These are phyloP conservation scores for Synanthedon formicaeformis DNA, from an alignment of 2,888 invertebrate genomes.

Conservation along the genomic window DNA sequence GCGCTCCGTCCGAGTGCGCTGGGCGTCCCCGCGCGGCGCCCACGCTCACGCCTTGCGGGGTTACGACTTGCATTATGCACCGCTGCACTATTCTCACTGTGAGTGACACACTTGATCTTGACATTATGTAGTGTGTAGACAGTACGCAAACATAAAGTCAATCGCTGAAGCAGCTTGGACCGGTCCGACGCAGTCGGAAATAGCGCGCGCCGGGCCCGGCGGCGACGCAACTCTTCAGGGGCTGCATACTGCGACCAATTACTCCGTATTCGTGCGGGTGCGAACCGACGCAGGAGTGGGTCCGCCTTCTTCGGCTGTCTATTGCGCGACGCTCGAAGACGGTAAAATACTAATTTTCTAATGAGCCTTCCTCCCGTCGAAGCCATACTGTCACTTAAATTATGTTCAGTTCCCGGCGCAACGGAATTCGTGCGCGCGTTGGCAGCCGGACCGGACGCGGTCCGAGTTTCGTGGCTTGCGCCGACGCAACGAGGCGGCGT, in stretches of 20 bases:
- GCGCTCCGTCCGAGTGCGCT: conserved; percentile 79
- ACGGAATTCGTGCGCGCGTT: conserved; percentile 82
- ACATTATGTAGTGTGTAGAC: neutral
- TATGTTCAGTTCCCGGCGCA: conserved; percentile 76
- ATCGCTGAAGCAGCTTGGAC: conserved; percentile 12
- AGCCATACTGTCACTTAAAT: too few relatives aligned
- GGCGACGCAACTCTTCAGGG: conserved; percentile 78
- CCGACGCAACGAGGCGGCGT: conserved; percentile 80
- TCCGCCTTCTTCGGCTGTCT: conserved; percentile 76
- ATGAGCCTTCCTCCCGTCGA: too few relatives aligned
- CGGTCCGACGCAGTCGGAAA: conserved; percentile 11
- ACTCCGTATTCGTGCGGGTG: conserved; percentile 83
- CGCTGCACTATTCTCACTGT: conserved; percentile 34
- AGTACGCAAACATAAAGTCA: too few relatives aligned
- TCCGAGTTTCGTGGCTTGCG: conserved; percentile 85
- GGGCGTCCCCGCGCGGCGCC: conserved; percentile 71
- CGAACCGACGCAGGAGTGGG: conserved; percentile 84
- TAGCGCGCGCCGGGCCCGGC: conserved; percentile 17
- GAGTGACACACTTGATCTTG: conserved; percentile 9
- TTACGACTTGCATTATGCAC: conserved; percentile 83
- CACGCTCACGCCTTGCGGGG: conserved; percentile 77
- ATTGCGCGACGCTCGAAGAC: conserved; percentile 84
- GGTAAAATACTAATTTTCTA: conserved; percentile 44
- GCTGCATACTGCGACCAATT: conserved; percentile 83
- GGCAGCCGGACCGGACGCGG: conserved; percentile 79